A percentile compares a stretch with the other conserved stretches of the same genome.
Conservation (phyloP, 2,888 invertebrate genomes). For the Cantharis nigra region DNA sequence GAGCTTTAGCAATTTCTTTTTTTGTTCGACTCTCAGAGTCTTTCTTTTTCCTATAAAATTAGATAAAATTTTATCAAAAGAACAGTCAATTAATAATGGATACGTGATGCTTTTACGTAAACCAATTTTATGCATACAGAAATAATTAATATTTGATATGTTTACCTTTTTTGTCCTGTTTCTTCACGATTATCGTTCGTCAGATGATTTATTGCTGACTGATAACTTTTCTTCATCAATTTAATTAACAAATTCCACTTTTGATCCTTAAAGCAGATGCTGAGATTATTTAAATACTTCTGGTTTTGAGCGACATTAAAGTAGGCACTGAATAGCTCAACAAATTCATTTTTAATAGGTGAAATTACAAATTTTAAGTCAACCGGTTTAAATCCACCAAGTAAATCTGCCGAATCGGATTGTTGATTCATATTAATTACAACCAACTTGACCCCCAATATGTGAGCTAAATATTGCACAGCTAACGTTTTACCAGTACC, state of each 20-base stretch:
- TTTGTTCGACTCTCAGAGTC: background rate
- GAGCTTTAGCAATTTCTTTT: slow-evolving; percentile 34
- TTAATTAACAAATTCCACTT: slow-evolving; percentile 74
- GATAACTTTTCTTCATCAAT: slow-evolving; percentile 76
- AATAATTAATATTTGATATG: too few relatives aligned
- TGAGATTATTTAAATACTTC: slow-evolving; percentile 81
- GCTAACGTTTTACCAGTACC: slow-evolving; percentile 98
- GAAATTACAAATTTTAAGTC: slow-evolving; percentile 82
- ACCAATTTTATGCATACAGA: too few relatives aligned
- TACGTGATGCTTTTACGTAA: too few relatives aligned
- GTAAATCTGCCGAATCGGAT: slow-evolving; percentile 93
- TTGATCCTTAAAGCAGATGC: slow-evolving; percentile 73
- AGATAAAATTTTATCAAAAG: too few relatives aligned
- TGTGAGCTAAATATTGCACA: slow-evolving; percentile 87
- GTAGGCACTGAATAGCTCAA: slow-evolving; percentile 78
- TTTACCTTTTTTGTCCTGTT: slow-evolving; percentile 10
- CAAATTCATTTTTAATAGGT: slow-evolving; percentile 83
- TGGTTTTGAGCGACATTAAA: slow-evolving; percentile 77
- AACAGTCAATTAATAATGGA: too few relatives aligned
- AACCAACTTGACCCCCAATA: slow-evolving; percentile 80
- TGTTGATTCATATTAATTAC: slow-evolving; percentile 99
- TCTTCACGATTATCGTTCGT: slow-evolving; percentile 23
- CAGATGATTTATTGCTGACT: slow-evolving; percentile 66
- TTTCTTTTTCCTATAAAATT: slow-evolving; percentile 14
- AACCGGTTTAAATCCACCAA: slow-evolving; percentile 97